Conservation (phyloP, 2,797 vertebrate genomes). For the Enteromius radiatus region DNA sequence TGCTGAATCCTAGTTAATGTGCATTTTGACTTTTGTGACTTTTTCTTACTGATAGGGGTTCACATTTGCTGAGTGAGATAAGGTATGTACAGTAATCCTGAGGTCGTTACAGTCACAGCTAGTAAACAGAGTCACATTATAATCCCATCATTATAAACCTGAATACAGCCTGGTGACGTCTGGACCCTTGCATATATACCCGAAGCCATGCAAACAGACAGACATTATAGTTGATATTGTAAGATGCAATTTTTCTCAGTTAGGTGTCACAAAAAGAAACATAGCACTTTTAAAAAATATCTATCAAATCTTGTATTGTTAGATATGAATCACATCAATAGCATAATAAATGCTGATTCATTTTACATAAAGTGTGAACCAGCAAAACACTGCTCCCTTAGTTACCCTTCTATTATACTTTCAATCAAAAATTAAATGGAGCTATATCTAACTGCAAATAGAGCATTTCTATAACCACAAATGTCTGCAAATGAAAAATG, state of each 20-base stretch:
- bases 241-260: background rate
- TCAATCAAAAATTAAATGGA: background rate
- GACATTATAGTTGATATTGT: background rate
- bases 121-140: conserved; percentile 65
- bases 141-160: conserved; percentile 49
- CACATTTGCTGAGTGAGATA: conserved; percentile 56
- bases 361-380: background rate
- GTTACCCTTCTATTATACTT: background rate
- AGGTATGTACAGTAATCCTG: conserved; percentile 64
- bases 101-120: conserved; percentile 73
- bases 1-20: conserved; percentile 6
- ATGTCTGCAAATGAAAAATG: no score
- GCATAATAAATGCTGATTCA: background rate
- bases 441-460: background rate
- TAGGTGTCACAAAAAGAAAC: conserved; percentile 1
- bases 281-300: background rate
- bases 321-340: background rate
- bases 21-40: background rate
- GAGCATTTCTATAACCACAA: background rate
- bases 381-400: background rate
- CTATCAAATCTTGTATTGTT: background rate
- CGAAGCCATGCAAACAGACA: conserved; percentile 21
- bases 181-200: background rate
- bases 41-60: conserved; percentile 5
- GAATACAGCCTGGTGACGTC: conserved; percentile 8